Evolutionary conservation across 2,797 vertebrate genomes (phyloP).

Genomic region (Pipistrellus pipistrellus): DNA sequence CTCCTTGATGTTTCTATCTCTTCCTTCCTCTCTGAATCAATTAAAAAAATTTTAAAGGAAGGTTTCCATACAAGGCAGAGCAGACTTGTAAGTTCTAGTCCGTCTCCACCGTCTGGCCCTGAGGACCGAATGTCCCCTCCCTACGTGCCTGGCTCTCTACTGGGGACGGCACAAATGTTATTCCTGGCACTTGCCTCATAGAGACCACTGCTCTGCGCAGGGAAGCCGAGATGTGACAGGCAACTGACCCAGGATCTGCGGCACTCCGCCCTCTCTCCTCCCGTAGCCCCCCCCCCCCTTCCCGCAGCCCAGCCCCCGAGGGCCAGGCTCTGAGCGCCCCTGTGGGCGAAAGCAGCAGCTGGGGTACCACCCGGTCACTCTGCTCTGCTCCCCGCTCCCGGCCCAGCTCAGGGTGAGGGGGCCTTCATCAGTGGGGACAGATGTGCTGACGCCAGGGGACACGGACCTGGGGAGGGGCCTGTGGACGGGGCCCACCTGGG

Average conservation of each 20-base stretch:
- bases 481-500: rapidly evolving
- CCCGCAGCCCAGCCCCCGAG: no score
- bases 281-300: no score
- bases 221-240: neutral
- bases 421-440: neutral
- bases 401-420: neutral
- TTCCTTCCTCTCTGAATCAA: no score
- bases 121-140: neutral
- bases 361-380: neutral
- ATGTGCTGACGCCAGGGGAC: neutral
- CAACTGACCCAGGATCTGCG: neutral
- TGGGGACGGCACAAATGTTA: neutral
- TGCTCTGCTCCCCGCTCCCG: neutral
- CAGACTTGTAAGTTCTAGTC: neutral
- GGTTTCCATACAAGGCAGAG: neutral
- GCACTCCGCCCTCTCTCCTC: neutral
- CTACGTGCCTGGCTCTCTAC: neutral
- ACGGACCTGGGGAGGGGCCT: neutral
- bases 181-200: neutral
- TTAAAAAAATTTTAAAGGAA: neutral
- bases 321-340: neutral
- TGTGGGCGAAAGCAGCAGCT: neutral
- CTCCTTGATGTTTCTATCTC: no score
- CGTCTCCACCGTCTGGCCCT: neutral
- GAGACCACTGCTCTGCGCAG: neutral